Evolutionary conservation across 1,140 invertebrate species (phyloP), one percentile per base, ranked within the genome.

Genomic region (Linepithema humile): DNA sequence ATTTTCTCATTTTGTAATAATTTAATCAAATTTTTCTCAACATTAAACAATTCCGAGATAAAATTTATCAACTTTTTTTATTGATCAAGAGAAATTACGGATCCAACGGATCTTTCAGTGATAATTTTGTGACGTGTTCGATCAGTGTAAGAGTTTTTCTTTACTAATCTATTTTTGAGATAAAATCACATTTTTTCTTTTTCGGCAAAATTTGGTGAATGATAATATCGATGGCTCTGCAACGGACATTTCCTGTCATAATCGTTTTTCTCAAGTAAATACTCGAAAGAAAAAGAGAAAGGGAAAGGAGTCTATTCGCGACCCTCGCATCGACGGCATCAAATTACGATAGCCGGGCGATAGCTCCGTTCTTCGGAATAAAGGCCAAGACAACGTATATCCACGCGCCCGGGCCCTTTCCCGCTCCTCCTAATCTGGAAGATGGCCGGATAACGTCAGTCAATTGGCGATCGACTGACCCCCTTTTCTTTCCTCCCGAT

Each of bases 391-490:
- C 77, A 77, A 67, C 48, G 74, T 62, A 62, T 84, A 84, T 87
- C 70, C 82, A 45, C 45, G 72, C 53, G 43, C 62, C n/a, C n/a
- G n/a, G n/a, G n/a, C 62, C 48, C 62, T 80, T 75, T 82, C 84
- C 80, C 92, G 91, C 92, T 92, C 90, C 90, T 91, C 90, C 90
- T 92, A 92, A 93, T 93, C 92, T 92, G 70, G 75, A 85, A 91
- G 91, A 93, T 93, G 89, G 86, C 17, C 83, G 87, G 92, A 93
- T 93, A 93, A 92, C 89, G 92, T 93, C 92, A 91, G 87, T 93
- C 91, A 92, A 91, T 92, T 91, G 91, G 90, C 91, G 91, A 92
- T 91, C 88, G 91, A 92, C 90, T 89, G 91, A 93, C 89, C 90
- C 82, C 85, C 64, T 84, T 23, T 69, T 48, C 50, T 53, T 29